Evolutionary conservation across 1,140 invertebrate species (phyloP).

Genomic region (Heliothis subflexa): DNA sequence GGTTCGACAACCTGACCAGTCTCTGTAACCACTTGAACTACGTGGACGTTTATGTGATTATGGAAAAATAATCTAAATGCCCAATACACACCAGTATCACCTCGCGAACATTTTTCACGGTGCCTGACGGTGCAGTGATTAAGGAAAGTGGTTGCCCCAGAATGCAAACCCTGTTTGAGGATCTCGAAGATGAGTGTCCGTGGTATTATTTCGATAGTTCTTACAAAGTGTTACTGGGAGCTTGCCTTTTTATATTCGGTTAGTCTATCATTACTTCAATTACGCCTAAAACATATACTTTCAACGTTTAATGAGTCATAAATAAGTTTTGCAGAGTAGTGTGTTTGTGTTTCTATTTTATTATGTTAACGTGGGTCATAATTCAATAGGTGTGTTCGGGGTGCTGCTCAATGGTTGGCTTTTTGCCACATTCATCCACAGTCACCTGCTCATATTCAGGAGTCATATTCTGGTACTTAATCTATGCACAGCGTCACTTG

Average conservation of each 20-base stretch:
- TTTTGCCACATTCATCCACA: slow-evolving; percentile 84
- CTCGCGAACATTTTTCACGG: slow-evolving; percentile 57
- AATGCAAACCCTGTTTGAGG: slow-evolving; percentile 64
- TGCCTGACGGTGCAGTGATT: slow-evolving; percentile 63
- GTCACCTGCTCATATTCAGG: slow-evolving; percentile 82
- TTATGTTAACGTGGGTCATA: slow-evolving; percentile 48
- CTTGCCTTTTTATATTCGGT: slow-evolving; percentile 85
- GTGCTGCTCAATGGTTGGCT: slow-evolving; percentile 85
- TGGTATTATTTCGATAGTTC: slow-evolving; percentile 86
- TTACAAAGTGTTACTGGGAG: slow-evolving; percentile 83
- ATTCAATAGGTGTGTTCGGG: slow-evolving; percentile 81
- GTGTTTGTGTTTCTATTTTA: slow-evolving; percentile 26
- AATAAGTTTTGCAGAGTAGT: slow-evolving; percentile 38
- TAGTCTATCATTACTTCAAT: slow-evolving; percentile 57
- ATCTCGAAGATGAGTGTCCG: slow-evolving; percentile 82
- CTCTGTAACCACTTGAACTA: slow-evolving; percentile 69
- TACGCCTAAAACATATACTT: not conserved
- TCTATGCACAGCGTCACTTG: slow-evolving; percentile 83
- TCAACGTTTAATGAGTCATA: not conserved
- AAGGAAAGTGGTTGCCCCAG: slow-evolving; percentile 49
- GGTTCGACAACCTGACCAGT: slow-evolving; percentile 78
- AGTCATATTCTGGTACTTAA: slow-evolving; percentile 85
- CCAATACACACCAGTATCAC: slow-evolving; percentile 50
- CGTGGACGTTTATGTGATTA: slow-evolving; percentile 68
- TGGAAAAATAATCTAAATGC: slow-evolving; percentile 60